phyloP scores from a whole-genome alignment of 2,113 vertebrate species.

The Tachuris rubrigastra region DNA sequence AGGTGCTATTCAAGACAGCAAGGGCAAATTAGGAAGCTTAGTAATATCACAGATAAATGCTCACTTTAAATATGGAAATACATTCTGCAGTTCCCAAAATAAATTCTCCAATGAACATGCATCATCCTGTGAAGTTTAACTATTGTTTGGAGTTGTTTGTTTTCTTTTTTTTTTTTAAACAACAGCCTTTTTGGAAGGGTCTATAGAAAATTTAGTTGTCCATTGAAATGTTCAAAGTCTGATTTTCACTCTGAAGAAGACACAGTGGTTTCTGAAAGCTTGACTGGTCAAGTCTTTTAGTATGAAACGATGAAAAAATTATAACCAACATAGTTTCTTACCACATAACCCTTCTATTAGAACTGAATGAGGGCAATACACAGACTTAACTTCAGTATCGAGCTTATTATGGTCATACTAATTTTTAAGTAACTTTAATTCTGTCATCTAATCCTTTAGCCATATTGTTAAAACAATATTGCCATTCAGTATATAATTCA shows the following conservation, averaged over 20 bases:
- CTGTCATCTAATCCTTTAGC: neutral
- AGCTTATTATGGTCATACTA: neutral
- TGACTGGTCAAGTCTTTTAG: neutral
- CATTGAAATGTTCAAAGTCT: neutral
- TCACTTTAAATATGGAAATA: constrained; percentile 56
- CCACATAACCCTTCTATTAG: neutral
- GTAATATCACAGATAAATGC: constrained; percentile 6
- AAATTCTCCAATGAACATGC: constrained; percentile 29
- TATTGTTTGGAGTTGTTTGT: neutral
- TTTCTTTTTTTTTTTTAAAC: neutral
- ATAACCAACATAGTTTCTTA: neutral
- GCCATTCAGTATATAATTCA: neutral
- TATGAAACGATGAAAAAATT: neutral
- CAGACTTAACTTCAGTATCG: neutral
- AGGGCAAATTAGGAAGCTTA: constrained; percentile 8
- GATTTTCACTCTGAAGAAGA: neutral
- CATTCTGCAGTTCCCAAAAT: constrained; percentile 35
- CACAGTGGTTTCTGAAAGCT: neutral
- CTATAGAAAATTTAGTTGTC: neutral
- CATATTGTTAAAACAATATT: neutral
- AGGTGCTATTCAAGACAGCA: neutral
- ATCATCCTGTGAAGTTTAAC: constrained; percentile 6
- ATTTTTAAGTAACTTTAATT: neutral
- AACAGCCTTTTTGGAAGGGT: neutral
- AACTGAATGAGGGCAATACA: neutral